Percentiles rank a stretch among this genome's conserved stretches.
Evolutionary conservation across 2,888 invertebrate species (phyloP).

Genomic region (Hemithea aestivaria): DNA sequence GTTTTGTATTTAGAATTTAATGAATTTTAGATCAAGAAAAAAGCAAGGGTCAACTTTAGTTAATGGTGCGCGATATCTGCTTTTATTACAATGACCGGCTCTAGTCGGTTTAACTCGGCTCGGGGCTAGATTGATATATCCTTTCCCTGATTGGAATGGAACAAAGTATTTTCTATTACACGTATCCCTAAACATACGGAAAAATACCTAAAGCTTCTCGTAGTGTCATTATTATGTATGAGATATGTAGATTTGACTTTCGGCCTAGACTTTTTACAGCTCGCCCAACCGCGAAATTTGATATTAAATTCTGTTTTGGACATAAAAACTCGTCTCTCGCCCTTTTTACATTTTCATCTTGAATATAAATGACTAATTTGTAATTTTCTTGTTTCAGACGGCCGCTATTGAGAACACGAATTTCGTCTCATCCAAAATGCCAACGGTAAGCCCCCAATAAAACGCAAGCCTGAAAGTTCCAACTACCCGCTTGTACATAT

Average conservation of each 20-base stretch:
- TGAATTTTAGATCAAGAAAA: too few species aligned
- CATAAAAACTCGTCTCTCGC: background rate
- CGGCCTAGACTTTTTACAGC: background rate
- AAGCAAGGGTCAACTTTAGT: too few species aligned
- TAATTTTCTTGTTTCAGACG: constrained; percentile 35
- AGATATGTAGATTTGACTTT: too few species aligned
- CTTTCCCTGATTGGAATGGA: constrained; percentile 24
- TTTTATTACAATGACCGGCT: too few species aligned
- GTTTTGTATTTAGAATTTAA: too few species aligned
- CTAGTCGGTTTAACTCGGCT: too few species aligned
- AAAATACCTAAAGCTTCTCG: too few species aligned
- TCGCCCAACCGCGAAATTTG: background rate
- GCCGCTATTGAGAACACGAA: constrained; percentile 16
- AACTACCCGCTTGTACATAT: constrained; percentile 11
- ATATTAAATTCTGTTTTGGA: constrained; percentile 2
- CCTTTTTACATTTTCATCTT: background rate
- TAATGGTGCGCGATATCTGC: too few species aligned
- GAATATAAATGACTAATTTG: constrained; percentile 2
- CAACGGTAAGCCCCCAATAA: constrained; percentile 32
- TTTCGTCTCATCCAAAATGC: constrained; percentile 27
- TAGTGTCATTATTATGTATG: too few species aligned
- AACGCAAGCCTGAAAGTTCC: constrained; percentile 13
- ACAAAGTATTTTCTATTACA: constrained; percentile 2
- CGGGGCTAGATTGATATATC: constrained; percentile 31
- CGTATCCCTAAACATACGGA: too few species aligned